Evolutionary conservation across 2,797 vertebrate species (phyloP).

Genomic region (Clamator glandarius): DNA sequence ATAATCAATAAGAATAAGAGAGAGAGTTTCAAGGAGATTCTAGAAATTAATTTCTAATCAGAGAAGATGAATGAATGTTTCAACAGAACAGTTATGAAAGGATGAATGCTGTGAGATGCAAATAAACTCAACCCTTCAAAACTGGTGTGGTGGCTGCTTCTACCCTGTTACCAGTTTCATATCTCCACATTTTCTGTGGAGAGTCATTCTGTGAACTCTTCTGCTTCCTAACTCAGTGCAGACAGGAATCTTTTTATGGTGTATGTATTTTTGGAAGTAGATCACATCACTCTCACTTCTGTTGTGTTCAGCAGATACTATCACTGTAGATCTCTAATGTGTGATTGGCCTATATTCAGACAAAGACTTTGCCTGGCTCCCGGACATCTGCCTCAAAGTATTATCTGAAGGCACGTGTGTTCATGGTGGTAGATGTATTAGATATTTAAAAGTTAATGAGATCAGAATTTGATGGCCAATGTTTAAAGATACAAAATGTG

Average conservation of each 20-base stretch:
- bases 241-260: neutral
- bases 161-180: neutral
- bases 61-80: neutral
- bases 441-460: neutral
- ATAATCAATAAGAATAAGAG: constrained; percentile 11
- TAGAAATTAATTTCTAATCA: constrained; percentile 33
- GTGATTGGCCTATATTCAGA: neutral
- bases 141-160: neutral
- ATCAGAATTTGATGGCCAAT: neutral
- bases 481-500: neutral
- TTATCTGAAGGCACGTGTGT: neutral
- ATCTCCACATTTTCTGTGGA: neutral
- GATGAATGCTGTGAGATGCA: neutral
- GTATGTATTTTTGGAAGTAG: neutral
- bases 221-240: neutral
- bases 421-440: neutral
- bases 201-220: neutral
- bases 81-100: neutral
- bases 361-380: neutral
- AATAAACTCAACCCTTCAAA: neutral
- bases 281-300: neutral
- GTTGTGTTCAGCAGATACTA: neutral
- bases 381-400: neutral
- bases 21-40: neutral
- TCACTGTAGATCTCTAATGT: neutral